Evolutionary conservation across 2,113 vertebrate genomes (phyloP).

Genomic region (Python bivittatus): DNA sequence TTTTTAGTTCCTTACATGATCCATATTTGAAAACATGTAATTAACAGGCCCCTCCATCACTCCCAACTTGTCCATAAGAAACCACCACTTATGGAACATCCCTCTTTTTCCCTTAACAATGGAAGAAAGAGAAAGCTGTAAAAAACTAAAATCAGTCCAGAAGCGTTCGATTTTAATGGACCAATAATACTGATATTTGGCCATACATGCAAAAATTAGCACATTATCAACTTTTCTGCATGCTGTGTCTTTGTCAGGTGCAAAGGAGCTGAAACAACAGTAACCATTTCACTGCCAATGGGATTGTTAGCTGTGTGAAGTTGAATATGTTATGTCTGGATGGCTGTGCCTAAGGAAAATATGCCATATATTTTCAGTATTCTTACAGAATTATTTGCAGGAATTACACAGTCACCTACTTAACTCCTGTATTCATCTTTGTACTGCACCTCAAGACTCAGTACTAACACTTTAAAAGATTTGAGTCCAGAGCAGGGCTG

Average conservation of each 20-base stretch:
- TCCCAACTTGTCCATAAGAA: neutral
- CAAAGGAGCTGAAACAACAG: neutral
- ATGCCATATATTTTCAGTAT: neutral
- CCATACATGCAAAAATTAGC: neutral
- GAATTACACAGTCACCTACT: neutral
- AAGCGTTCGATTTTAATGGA: neutral
- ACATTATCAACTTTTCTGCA: neutral
- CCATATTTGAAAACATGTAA: conserved; percentile 36
- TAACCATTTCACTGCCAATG: neutral
- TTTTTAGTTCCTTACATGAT: conserved; percentile 30
- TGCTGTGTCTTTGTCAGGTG: neutral
- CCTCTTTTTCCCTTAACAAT: neutral
- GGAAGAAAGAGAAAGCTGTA: neutral
- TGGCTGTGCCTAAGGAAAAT: neutral
- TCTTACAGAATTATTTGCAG: neutral
- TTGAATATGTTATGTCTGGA: neutral
- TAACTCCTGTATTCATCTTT: neutral
- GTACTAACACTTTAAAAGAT: neutral
- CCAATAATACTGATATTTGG: neutral
- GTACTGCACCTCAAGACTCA: neutral
- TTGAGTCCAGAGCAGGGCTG: neutral
- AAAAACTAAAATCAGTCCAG: neutral
- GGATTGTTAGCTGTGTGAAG: neutral
- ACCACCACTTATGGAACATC: neutral
- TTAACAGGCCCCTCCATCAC: conserved; percentile 20